These are phyloP conservation scores for Microcebus griseorufus DNA, from an alignment of 2,113 vertebrate species.

Conservation along the genomic window DNA sequence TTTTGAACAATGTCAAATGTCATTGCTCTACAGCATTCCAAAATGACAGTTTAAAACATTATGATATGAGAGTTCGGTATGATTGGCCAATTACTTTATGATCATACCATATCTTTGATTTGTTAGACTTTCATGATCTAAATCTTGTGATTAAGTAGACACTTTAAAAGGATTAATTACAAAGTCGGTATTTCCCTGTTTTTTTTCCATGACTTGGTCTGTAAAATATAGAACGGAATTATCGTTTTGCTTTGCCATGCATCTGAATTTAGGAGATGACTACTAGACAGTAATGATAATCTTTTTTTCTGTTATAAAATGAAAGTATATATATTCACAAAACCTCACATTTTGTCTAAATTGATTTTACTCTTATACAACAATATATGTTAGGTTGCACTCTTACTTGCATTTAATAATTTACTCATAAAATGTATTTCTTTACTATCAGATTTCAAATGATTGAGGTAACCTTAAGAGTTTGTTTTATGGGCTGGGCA, in stretches of 20 bases:
- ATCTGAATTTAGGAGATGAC: slow-evolving; percentile 44
- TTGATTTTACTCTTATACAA: slow-evolving; percentile 4
- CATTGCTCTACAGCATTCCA: slow-evolving; percentile 13
- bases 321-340: neutral
- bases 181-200: neutral
- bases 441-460: slow-evolving; percentile 45
- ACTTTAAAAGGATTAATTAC: slow-evolving; percentile 24
- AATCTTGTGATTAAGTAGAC: neutral
- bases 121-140: neutral
- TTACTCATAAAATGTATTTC: slow-evolving; percentile 36
- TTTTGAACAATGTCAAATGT: slow-evolving; percentile 30
- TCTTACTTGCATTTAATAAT: slow-evolving; percentile 46
- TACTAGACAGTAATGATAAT: neutral
- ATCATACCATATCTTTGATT: slow-evolving; percentile 32
- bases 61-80: slow-evolving; percentile 35
- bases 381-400: neutral
- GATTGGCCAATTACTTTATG: slow-evolving; percentile 37
- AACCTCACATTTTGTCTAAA: slow-evolving; percentile 29
- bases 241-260: slow-evolving; percentile 42
- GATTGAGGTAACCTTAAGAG: neutral
- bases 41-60: slow-evolving; percentile 37
- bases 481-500: neutral
- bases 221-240: slow-evolving; percentile 25
- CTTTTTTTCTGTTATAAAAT: neutral
- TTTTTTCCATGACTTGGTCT: slow-evolving; percentile 42